Percentiles rank a stretch among this genome's conserved stretches.
phyloP scores from a whole-genome alignment of 1,140 invertebrate genomes.

The Bombus polaris region DNA sequence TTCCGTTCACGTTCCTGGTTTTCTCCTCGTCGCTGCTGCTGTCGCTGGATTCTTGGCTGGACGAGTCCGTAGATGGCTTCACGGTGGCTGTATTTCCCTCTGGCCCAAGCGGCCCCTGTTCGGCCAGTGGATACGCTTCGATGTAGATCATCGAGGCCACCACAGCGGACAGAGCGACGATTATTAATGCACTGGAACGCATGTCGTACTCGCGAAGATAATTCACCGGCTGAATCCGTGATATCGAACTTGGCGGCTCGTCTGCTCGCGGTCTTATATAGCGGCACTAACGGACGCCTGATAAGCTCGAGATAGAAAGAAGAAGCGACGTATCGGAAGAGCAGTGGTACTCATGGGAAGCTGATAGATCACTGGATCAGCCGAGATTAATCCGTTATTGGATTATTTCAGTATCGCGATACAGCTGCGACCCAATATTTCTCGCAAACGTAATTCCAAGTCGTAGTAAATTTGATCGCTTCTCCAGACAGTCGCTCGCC shows the following conservation, averaged over 20 bases:
- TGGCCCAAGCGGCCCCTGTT: too few relatives aligned
- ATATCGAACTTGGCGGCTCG: conserved; percentile 13
- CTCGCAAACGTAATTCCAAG: background rate
- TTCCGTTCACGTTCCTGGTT: background rate
- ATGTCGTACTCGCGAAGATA: background rate
- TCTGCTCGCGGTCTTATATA: conserved; percentile 32
- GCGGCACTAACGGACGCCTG: background rate
- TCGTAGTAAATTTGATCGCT: background rate
- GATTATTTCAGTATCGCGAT: background rate
- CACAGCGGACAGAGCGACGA: background rate
- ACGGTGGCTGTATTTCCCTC: background rate
- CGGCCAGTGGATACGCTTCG: conserved; percentile 1
- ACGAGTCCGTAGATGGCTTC: background rate
- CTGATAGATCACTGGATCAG: too few relatives aligned
- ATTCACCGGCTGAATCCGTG: background rate
- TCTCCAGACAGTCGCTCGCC: background rate
- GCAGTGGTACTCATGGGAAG: conserved; percentile 23
- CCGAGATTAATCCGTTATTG: conserved; percentile 31
- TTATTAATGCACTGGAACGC: conserved; percentile 6
- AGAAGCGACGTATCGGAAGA: background rate
- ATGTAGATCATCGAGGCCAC: background rate
- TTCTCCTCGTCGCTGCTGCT: background rate
- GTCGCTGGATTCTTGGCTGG: background rate
- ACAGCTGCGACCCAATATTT: background rate
- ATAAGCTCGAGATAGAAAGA: conserved; percentile 12